Conservation (phyloP, 2,888 invertebrate species). For the Adineta ricciae region DNA sequence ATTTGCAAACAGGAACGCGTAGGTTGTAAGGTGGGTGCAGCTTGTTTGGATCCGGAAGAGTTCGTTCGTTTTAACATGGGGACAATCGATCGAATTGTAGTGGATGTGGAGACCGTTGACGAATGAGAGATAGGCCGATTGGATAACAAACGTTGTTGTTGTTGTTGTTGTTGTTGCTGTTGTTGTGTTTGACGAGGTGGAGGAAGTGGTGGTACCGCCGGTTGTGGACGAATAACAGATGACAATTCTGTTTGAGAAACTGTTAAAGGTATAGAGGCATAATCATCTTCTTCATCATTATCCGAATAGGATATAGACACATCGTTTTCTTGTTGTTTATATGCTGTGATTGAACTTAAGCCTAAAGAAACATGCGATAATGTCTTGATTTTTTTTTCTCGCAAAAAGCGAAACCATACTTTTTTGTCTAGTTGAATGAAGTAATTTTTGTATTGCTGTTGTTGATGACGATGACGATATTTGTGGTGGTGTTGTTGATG, state of each 20-base stretch:
- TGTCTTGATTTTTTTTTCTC: no score
- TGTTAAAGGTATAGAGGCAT: constrained; percentile 17
- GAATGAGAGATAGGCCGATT: not conserved
- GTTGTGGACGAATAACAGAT: not conserved
- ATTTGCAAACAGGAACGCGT: constrained; percentile 2
- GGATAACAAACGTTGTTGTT: no score
- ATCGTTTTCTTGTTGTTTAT: constrained; percentile 1
- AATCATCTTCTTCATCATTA: not conserved
- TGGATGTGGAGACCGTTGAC: not conserved
- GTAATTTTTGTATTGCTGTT: not conserved
- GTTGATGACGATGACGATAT: not conserved
- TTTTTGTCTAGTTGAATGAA: not conserved
- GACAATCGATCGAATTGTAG: not conserved
- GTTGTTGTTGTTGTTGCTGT: not conserved
- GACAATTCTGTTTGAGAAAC: not conserved
- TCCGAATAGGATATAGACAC: not conserved
- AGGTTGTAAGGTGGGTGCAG: not conserved
- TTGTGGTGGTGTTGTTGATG: not conserved
- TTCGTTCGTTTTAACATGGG: not conserved
- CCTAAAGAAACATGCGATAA: not conserved
- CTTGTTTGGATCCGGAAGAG: not conserved
- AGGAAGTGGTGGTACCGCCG: not conserved
- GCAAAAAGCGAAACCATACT: not conserved
- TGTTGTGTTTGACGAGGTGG: not conserved
- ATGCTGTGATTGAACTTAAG: not conserved